These are phyloP conservation scores for Aeoliscus strigatus DNA, from an alignment of 2,797 vertebrate species.

Conservation along the genomic window DNA sequence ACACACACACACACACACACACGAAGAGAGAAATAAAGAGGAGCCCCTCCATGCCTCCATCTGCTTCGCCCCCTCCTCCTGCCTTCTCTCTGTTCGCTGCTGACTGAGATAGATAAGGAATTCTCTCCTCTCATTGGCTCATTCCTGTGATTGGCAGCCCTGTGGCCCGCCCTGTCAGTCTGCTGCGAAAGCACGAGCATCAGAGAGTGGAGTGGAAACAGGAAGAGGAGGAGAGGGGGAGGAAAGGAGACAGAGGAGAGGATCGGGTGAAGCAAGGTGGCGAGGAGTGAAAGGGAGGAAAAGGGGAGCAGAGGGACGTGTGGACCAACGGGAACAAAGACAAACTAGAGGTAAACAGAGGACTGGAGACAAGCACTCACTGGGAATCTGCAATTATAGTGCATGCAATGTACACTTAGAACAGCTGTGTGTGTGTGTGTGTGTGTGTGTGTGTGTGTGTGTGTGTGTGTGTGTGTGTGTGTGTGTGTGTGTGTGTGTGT, in stretches of 20 bases:
- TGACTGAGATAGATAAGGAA: conserved; percentile 37
- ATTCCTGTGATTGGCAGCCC: conserved; percentile 39
- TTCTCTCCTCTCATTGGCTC: conserved; percentile 49
- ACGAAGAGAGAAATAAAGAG: conserved; percentile 48
- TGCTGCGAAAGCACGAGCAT: conserved; percentile 62
- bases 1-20: conserved; percentile 40
- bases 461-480: background rate
- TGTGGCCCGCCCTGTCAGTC: conserved; percentile 37
- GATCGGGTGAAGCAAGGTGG: conserved; percentile 21
- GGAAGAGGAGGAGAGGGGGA: conserved; percentile 69
- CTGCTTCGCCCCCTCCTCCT: conserved; percentile 59
- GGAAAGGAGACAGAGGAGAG: conserved; percentile 64
- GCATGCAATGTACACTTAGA: conserved; percentile 28
- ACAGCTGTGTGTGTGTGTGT: no score
- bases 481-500: conserved; percentile 22
- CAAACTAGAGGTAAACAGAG: conserved; percentile 49
- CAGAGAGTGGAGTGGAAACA: conserved; percentile 70
- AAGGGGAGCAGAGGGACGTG: conserved; percentile 58
- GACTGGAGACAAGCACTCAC: conserved; percentile 23
- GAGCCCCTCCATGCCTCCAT: conserved; percentile 51
- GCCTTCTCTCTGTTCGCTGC: conserved; percentile 27
- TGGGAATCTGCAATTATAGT: no score
- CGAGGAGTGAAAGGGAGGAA: conserved; percentile 64
- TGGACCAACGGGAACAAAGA: conserved; percentile 47
- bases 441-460: conserved; percentile 13